Conservation (phyloP, 2,113 vertebrate species). For the Saccopteryx leptura region DNA sequence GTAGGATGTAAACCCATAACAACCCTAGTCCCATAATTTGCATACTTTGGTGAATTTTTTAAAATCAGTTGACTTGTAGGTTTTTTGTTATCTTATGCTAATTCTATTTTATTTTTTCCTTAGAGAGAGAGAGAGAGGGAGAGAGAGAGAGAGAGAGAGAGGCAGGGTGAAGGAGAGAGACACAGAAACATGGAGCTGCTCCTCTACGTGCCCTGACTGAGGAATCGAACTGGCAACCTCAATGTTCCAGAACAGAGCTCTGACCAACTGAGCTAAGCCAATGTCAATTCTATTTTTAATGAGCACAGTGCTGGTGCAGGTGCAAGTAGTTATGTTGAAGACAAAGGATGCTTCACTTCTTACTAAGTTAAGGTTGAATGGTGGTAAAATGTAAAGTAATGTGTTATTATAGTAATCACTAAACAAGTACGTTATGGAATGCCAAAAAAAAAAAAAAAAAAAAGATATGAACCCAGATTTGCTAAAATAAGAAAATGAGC, state of each 20-base stretch:
- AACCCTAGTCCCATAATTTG: conserved; percentile 1
- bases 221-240: no score
- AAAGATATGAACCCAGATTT: neutral
- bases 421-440: neutral
- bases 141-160: no score
- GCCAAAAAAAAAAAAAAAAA: neutral
- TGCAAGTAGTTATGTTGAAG: neutral
- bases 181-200: no score
- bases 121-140: no score
- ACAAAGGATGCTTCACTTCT: neutral
- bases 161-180: no score
- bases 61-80: neutral
- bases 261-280: no score
- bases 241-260: no score
- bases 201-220: no score
- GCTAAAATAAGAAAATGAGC: neutral
- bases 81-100: neutral
- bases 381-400: neutral
- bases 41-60: neutral
- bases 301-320: neutral
- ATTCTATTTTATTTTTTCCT: neutral
- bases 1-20: neutral
- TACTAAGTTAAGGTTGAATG: neutral
- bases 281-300: neutral
- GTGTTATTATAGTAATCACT: neutral